Evolutionary conservation across 1,140 invertebrate species (phyloP).

Genomic region (Hyphantria cunea): DNA sequence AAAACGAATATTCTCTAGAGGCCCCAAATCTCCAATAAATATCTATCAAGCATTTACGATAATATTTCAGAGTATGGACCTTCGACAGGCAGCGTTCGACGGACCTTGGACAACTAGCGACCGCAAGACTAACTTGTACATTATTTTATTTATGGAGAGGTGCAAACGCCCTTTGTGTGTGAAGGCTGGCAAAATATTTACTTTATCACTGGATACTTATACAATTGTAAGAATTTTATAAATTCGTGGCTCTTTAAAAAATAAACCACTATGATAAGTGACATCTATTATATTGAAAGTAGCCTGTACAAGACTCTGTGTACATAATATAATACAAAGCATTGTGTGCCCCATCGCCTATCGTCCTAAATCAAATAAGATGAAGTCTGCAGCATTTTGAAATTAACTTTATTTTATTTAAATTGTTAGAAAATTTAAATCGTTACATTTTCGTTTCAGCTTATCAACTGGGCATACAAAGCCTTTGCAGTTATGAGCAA

Average conservation of each 20-base stretch:
- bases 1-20: no score
- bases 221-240: slow-evolving; percentile 72
- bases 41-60: no score
- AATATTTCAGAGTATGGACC: slow-evolving; percentile 57
- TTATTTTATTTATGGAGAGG: slow-evolving; percentile 70
- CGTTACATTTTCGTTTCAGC: slow-evolving; percentile 55
- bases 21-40: no score
- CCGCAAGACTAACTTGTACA: slow-evolving; percentile 52
- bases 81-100: slow-evolving; percentile 67
- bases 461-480: slow-evolving; percentile 77
- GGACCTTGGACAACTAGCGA: slow-evolving; percentile 62
- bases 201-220: slow-evolving; percentile 73
- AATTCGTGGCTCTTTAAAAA: slow-evolving; percentile 1
- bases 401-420: no score
- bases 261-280: no score
- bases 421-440: no score
- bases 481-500: slow-evolving; percentile 76
- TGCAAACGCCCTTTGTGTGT: slow-evolving; percentile 68
- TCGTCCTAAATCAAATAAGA: no score
- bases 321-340: no score
- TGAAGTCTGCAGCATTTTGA: no score
- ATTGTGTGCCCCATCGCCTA: no score
- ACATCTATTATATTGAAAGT: no score
- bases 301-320: no score
- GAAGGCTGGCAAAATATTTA: slow-evolving; percentile 76